These are phyloP conservation scores for Scaptomyza hsui DNA, from an alignment of 1,140 invertebrate species.

Conservation along the genomic window DNA sequence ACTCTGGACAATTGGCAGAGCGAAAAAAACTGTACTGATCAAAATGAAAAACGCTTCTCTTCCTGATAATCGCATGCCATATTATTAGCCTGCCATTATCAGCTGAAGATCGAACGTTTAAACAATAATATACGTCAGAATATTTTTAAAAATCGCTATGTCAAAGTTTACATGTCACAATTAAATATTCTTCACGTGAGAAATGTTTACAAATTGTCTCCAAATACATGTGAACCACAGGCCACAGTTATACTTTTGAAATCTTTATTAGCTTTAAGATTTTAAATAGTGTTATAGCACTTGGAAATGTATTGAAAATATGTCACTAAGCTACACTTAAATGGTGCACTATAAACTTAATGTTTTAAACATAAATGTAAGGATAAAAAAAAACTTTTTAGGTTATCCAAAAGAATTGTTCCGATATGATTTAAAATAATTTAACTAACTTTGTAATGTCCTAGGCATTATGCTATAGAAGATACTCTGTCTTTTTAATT, in stretches of 20 bases:
- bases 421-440: slow-evolving; percentile 11
- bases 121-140: slow-evolving; percentile 64
- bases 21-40: slow-evolving; percentile 66
- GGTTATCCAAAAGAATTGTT: slow-evolving; percentile 12
- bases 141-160: slow-evolving; percentile 69
- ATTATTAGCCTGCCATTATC: slow-evolving; percentile 44
- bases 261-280: slow-evolving; percentile 15
- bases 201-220: slow-evolving; percentile 46
- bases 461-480: neutral
- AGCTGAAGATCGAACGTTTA: slow-evolving; percentile 64
- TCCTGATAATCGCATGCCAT: slow-evolving; percentile 22
- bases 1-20: slow-evolving; percentile 47
- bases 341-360: slow-evolving; percentile 49
- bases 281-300: neutral
- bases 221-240: slow-evolving; percentile 17
- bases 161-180: slow-evolving; percentile 26
- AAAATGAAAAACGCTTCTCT: slow-evolving; percentile 80
- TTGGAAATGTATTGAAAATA: slow-evolving; percentile 39
- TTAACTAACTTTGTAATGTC: neutral
- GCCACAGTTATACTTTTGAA: neutral
- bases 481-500: neutral
- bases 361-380: slow-evolving; percentile 19
- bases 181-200: slow-evolving; percentile 59
- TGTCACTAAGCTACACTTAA: neutral
- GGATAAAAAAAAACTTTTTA: slow-evolving; percentile 8